Conservation (phyloP, 2,888 invertebrate species). For the Diloba caeruleocephala region DNA sequence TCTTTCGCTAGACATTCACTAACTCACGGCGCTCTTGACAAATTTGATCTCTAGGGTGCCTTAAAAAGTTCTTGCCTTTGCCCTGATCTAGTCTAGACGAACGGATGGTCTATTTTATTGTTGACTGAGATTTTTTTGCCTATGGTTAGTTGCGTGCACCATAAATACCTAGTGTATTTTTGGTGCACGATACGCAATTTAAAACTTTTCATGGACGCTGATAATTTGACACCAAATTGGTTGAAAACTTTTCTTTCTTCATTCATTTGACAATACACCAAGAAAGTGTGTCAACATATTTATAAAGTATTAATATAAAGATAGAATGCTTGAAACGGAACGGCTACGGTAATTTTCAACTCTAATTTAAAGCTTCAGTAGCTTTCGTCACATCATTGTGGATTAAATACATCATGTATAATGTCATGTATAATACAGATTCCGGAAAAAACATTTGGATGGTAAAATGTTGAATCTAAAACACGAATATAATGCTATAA, state of each 20-base stretch:
- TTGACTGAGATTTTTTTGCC: no score
- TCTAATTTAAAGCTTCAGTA: slow-evolving; percentile 71
- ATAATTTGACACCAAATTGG: no score
- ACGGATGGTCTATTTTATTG: slow-evolving; percentile 70
- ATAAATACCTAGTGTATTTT: no score
- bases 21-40: slow-evolving; percentile 75
- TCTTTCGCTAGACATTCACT: slow-evolving; percentile 69
- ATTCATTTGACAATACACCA: slow-evolving; percentile 22
- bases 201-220: not conserved
- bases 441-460: slow-evolving; percentile 15
- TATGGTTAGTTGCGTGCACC: no score
- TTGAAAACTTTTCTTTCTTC: not conserved
- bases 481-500: slow-evolving; percentile 7
- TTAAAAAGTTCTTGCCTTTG: slow-evolving; percentile 72
- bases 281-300: slow-evolving; percentile 31
- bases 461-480: slow-evolving; percentile 14
- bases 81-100: slow-evolving; percentile 75
- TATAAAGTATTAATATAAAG: slow-evolving; percentile 31
- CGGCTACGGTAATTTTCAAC: slow-evolving; percentile 75
- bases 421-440: slow-evolving; percentile 47
- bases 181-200: slow-evolving; percentile 4
- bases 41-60: slow-evolving; percentile 81
- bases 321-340: no score
- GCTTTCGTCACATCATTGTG: slow-evolving; percentile 66
- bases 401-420: slow-evolving; percentile 67